Percentiles rank a stretch among this genome's conserved stretches.
phyloP scores from a whole-genome alignment of 2,888 invertebrate genomes.

The Phragmatobia fuliginosa region DNA sequence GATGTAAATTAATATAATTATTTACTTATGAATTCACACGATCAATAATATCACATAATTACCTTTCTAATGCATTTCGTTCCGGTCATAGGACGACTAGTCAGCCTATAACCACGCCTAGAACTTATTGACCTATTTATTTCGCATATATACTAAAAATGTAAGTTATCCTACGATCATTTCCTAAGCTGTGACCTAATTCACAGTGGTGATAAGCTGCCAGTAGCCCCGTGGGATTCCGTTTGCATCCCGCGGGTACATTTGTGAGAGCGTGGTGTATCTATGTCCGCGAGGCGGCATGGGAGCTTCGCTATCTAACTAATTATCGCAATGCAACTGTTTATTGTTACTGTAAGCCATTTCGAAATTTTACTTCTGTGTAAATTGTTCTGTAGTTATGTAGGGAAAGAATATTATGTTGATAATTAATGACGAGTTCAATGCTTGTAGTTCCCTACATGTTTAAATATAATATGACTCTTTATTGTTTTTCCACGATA shows the following conservation, averaged over 20 bases:
- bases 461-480: neutral
- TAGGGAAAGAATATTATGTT: slow-evolving; percentile 8
- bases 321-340: slow-evolving; percentile 57
- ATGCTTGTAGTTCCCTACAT: neutral
- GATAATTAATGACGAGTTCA: neutral
- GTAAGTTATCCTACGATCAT: slow-evolving; percentile 7
- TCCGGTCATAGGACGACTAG: neutral
- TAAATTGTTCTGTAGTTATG: slow-evolving; percentile 1
- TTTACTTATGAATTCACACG: too few species aligned
- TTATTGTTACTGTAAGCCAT: slow-evolving; percentile 49
- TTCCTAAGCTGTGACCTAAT: slow-evolving; percentile 3
- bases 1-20: too few species aligned
- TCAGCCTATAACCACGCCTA: neutral
- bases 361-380: slow-evolving; percentile 11
- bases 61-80: too few species aligned
- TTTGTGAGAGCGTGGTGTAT: slow-evolving; percentile 12
- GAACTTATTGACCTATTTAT: neutral
- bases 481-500: slow-evolving; percentile 2
- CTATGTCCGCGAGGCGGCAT: slow-evolving; percentile 29
- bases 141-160: neutral
- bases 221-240: slow-evolving; percentile 21
- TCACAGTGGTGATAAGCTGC: slow-evolving; percentile 14
- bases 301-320: slow-evolving; percentile 57
- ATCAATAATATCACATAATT: too few species aligned
- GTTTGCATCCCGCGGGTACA: slow-evolving; percentile 8